Evolutionary conservation across 2,888 invertebrate species (phyloP).

Genomic region (Andricus quercusramuli): DNA sequence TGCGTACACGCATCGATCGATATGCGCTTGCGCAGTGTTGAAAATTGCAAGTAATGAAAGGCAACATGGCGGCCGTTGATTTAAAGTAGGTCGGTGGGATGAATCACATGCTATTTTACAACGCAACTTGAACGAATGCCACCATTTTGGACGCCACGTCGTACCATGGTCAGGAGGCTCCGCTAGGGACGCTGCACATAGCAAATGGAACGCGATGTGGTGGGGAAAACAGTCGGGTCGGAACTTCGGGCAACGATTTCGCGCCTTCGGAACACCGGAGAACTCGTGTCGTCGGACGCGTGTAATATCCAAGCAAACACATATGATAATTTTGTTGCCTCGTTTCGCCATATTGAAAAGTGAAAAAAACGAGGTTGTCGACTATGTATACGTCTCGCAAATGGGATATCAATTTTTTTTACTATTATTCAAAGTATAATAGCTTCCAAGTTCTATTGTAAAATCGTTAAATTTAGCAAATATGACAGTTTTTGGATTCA

Average conservation of each 20-base stretch:
- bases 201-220: not conserved
- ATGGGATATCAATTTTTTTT: not conserved
- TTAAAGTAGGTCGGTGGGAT: not conserved
- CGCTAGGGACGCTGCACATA: not conserved
- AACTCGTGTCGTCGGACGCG: too few relatives aligned
- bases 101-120: not conserved
- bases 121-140: not conserved
- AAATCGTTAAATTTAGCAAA: not conserved
- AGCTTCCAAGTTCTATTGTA: not conserved
- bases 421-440: not conserved
- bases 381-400: not conserved
- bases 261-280: not conserved
- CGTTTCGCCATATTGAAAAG: not conserved
- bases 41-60: not conserved
- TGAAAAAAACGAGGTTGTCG: not conserved
- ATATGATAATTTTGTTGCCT: not conserved
- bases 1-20: not conserved
- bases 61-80: not conserved
- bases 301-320: too few relatives aligned
- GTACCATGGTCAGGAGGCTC: not conserved
- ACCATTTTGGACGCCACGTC: slow-evolving; percentile 22
- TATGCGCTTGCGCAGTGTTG: slow-evolving; percentile 9
- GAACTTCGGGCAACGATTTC: not conserved
- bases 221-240: not conserved
- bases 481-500: too few relatives aligned